A percentile compares a stretch with the other conserved stretches of the same genome.
phyloP scores from a whole-genome alignment of 2,797 vertebrate species.

The Clarias pachynema region DNA sequence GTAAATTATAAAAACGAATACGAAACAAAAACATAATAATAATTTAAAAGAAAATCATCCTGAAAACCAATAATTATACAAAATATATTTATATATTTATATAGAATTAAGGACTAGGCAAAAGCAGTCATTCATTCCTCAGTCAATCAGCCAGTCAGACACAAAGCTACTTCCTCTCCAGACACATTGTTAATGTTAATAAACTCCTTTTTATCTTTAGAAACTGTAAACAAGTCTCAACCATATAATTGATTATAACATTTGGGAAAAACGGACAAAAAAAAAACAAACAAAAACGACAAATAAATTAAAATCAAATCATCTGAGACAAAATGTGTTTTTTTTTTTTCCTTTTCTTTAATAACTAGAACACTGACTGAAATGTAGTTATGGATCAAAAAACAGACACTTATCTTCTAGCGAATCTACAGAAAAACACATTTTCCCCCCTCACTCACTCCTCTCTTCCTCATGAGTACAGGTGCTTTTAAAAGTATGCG shows the following conservation, averaged over 20 bases:
- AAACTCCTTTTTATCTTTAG: conserved; percentile 68
- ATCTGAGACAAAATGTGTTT: conserved; percentile 59
- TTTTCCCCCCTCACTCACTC: conserved; percentile 34
- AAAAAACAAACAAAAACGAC: conserved; percentile 52
- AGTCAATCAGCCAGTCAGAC: conserved; percentile 55
- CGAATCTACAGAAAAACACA: conserved; percentile 67
- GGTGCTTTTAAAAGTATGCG: conserved; percentile 62
- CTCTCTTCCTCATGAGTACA: conserved; percentile 58
- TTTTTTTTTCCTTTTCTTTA: conserved; percentile 52
- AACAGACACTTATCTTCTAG: conserved; percentile 65
- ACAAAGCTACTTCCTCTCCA: conserved; percentile 61
- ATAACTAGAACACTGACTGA: conserved; percentile 68
- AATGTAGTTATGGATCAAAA: conserved; percentile 66
- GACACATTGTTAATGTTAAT: conserved; percentile 61
- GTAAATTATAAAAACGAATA: conserved; percentile 50
- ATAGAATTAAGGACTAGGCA: conserved; percentile 69
- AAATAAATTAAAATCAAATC: conserved; percentile 66
- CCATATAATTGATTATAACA: conserved; percentile 67
- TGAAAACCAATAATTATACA: conserved; percentile 68
- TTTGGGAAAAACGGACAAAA: conserved; percentile 66
- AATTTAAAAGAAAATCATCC: conserved; percentile 60
- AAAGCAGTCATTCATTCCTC: conserved; percentile 61
- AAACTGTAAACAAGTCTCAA: conserved; percentile 70
- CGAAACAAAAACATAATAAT: conserved; percentile 50
- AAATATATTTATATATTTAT: conserved; percentile 72